Evolutionary conservation across 2,113 vertebrate species (phyloP).

Genomic region (Porphyrio hochstetteri): DNA sequence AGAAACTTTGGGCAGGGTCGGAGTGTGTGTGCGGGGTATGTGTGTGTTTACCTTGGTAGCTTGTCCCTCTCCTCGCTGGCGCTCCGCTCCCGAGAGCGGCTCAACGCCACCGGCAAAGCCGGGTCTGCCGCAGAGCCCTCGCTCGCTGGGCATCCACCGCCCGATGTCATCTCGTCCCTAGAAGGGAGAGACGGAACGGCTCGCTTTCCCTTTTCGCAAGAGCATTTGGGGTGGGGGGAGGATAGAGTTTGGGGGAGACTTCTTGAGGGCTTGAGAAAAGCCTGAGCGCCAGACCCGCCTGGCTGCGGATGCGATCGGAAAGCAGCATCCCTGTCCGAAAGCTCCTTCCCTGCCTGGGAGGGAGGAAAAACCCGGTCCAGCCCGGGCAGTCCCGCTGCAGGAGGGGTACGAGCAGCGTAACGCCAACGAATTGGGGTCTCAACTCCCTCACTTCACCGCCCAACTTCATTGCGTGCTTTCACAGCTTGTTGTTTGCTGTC

Average conservation of each 20-base stretch:
- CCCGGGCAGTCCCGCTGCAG: background rate
- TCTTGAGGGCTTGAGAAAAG: background rate
- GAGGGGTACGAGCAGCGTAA: too few relatives aligned
- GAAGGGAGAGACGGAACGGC: background rate
- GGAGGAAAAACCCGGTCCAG: background rate
- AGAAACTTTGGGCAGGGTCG: background rate
- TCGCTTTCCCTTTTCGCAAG: background rate
- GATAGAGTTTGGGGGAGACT: background rate
- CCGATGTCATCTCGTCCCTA: background rate
- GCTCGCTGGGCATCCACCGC: background rate
- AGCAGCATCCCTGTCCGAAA: background rate
- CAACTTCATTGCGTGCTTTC: fast-evolving
- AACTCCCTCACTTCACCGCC: fast-evolving
- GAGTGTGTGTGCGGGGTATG: too few relatives aligned
- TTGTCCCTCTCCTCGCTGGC: background rate
- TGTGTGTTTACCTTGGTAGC: background rate
- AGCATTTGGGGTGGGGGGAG: background rate
- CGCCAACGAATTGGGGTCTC: background rate
- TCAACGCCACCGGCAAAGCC: background rate
- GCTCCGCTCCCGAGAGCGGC: background rate
- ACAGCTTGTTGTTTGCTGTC: background rate
- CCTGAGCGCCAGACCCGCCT: background rate
- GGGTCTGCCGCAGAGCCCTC: background rate
- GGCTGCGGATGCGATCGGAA: fast-evolving
- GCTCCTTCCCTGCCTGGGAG: background rate